A percentile compares a stretch with the other conserved stretches of the same genome.
Evolutionary conservation across 2,113 vertebrate genomes (phyloP).

Genomic region (Cyrtonyx montezumae): DNA sequence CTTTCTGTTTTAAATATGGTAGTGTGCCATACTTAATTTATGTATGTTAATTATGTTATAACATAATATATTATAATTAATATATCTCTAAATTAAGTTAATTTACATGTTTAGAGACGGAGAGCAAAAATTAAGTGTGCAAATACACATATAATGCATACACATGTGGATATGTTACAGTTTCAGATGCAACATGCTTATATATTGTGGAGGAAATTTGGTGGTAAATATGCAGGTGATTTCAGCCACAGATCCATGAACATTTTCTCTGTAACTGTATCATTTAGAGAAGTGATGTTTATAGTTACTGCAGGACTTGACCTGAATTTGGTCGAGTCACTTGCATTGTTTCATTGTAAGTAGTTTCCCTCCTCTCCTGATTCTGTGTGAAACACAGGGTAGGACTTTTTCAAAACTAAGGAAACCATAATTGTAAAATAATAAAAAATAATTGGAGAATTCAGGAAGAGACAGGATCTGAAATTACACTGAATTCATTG

Average conservation of each 20-base stretch:
- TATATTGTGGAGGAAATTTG: not conserved
- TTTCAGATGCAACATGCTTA: not conserved
- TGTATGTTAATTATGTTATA: too few species aligned
- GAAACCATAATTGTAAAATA: constrained; percentile 53
- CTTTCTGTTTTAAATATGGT: not conserved
- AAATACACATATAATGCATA: too few species aligned
- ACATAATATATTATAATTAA: too few species aligned
- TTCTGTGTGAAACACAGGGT: constrained; percentile 17
- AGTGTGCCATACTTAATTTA: too few species aligned
- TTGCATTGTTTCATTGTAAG: constrained; percentile 62
- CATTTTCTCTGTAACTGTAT: not conserved
- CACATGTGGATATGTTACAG: fast-evolving
- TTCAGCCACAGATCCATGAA: not conserved
- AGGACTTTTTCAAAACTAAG: constrained; percentile 47
- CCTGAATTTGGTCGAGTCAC: constrained; percentile 17
- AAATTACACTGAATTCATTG: constrained; percentile 52
- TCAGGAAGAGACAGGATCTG: constrained; percentile 40
- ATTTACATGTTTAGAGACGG: not conserved
- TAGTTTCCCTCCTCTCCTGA: constrained; percentile 33
- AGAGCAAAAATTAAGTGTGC: not conserved
- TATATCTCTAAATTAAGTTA: too few species aligned
- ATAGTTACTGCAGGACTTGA: constrained; percentile 8
- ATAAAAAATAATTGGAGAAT: constrained; percentile 49
- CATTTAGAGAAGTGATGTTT: constrained; percentile 25
- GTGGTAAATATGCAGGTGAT: not conserved